phyloP scores from a whole-genome alignment of 2,113 vertebrate species.

The Pterocles burchelli region DNA sequence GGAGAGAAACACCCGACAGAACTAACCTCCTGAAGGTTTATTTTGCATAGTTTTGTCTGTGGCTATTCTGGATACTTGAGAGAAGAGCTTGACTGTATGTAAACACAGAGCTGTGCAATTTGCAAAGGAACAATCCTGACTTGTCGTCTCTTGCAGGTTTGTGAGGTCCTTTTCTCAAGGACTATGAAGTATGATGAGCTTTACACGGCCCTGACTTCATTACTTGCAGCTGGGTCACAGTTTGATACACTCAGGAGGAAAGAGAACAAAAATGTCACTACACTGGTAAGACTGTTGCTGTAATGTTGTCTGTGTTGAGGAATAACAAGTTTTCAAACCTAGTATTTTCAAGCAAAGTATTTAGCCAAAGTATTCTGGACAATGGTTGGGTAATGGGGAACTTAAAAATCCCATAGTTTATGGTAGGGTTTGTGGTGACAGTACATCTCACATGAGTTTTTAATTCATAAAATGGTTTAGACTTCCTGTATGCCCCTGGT shows the following conservation, averaged over 20 bases:
- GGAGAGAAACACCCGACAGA: background rate
- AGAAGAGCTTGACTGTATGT: background rate
- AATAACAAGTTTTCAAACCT: background rate
- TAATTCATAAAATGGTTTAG: background rate
- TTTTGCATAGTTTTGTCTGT: background rate
- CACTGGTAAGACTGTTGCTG: constrained; percentile 79
- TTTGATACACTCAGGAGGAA: constrained; percentile 91
- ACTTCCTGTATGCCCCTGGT: background rate
- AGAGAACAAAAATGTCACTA: constrained; percentile 88
- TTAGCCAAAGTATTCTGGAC: background rate
- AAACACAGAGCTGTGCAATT: background rate
- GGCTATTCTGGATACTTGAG: background rate
- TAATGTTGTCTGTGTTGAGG: background rate
- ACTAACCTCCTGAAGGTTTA: background rate
- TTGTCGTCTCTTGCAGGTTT: constrained; percentile 80
- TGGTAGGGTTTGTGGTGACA: accelerated
- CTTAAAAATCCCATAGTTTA: background rate
- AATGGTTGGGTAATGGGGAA: background rate
- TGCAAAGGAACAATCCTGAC: background rate
- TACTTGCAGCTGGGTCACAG: constrained; percentile 92
- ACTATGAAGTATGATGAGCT: constrained; percentile 89
- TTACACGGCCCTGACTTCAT: constrained; percentile 84
- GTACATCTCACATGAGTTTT: background rate
- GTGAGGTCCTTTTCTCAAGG: constrained; percentile 89
- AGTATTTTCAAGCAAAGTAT: background rate